phyloP scores from a whole-genome alignment of 2,113 vertebrate genomes.

The Zootoca vivipara region DNA sequence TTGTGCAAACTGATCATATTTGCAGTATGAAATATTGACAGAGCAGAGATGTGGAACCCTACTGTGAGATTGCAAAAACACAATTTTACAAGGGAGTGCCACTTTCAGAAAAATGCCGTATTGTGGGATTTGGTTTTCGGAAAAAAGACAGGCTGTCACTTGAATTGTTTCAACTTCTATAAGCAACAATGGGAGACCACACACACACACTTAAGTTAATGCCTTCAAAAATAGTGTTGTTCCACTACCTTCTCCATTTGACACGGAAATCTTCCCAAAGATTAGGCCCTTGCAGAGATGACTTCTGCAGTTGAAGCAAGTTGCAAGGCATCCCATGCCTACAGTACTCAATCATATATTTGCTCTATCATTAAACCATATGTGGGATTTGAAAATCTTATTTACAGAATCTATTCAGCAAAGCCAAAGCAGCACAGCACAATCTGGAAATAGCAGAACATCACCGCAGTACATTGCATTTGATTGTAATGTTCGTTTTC shows the following conservation, averaged over 20 bases:
- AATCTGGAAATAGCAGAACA: conserved; percentile 21
- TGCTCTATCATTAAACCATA: conserved; percentile 9
- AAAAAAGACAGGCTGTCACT: neutral
- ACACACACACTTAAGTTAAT: neutral
- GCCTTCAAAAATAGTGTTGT: neutral
- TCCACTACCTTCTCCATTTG: neutral
- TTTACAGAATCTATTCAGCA: conserved; percentile 22
- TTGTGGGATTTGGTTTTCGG: neutral
- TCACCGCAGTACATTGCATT: conserved; percentile 1
- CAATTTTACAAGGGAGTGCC: neutral
- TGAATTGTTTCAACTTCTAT: conserved; percentile 1
- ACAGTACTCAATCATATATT: neutral
- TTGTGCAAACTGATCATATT: conserved; percentile 12
- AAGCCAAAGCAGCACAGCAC: neutral
- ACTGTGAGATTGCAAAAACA: neutral
- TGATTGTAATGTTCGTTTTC: conserved; percentile 1
- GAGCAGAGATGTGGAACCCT: neutral
- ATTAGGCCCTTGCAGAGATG: neutral
- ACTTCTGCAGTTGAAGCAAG: neutral
- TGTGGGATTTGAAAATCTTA: conserved; percentile 28
- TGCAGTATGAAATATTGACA: conserved; percentile 16
- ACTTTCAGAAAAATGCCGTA: neutral
- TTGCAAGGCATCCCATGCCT: neutral
- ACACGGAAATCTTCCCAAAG: conserved; percentile 1
- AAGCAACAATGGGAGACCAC: neutral